Evolutionary conservation across 2,888 invertebrate genomes (phyloP).

Genomic region (Aphodius sticticus): DNA sequence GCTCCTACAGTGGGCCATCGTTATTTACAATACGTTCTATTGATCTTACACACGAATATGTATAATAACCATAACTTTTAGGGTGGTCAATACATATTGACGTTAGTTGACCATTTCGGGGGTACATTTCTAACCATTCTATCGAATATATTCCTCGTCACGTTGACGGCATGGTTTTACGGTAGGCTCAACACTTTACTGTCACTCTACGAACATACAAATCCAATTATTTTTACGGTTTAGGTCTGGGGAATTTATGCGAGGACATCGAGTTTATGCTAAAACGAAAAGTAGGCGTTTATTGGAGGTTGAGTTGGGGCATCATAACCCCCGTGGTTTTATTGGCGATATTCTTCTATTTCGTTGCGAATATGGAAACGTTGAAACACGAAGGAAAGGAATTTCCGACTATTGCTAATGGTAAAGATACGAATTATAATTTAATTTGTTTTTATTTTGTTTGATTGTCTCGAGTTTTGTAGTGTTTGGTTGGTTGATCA

Average conservation of each 20-base stretch:
- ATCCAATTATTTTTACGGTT: conserved; percentile 28
- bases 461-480: background rate
- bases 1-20: background rate
- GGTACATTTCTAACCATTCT: conserved; percentile 61
- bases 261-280: conserved; percentile 83
- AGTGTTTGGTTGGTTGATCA: conserved; percentile 65
- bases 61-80: conserved; percentile 40
- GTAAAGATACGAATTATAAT: background rate
- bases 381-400: conserved; percentile 66
- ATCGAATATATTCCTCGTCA: conserved; percentile 60
- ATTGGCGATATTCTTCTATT: conserved; percentile 75
- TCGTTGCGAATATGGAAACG: conserved; percentile 67
- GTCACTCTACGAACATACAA: background rate
- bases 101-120: conserved; percentile 61
- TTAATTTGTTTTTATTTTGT: background rate
- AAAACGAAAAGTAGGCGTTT: conserved; percentile 69
- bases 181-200: conserved; percentile 42
- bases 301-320: conserved; percentile 84
- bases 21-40: background rate
- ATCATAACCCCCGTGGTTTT: conserved; percentile 75
- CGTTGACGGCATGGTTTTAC: conserved; percentile 62
- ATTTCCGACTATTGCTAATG: conserved; percentile 62
- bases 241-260: conserved; percentile 69
- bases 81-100: conserved; percentile 62
- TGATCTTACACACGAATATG: too few species aligned